Evolutionary conservation across 2,888 invertebrate species (phyloP), one percentile per base, ranked within the genome.

Genomic region (Drosophila colorata): DNA sequence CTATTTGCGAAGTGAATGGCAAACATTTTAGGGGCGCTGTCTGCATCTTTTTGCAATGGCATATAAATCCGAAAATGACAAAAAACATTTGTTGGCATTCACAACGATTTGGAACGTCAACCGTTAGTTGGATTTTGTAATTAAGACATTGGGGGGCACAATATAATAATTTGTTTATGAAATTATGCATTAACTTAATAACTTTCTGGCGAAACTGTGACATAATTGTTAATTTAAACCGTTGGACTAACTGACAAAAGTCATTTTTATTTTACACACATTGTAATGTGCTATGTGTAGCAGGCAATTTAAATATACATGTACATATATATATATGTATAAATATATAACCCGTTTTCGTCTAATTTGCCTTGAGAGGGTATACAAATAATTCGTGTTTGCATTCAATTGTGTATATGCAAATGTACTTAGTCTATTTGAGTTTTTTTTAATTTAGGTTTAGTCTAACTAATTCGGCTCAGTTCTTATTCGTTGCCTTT

Each of bases 401-500:
- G 25, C 25, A 28, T 28, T 8, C 28, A 28, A 9, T 28, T 28
- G 9, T 28, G 8, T 28, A 9, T 28, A 28, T 28, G 28, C 3
- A 9, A 28, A 28, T 28, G 28, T 28, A 28, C 28, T 28, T 28
- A 8, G 8, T 28, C 8, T 9, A 28, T 8, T 28, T 9, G 9
- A 28, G 9, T 28, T 28, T 28, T 28, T 28, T 8, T 28, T 2
- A 18, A 47, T 43, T 73, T 53, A 37, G 85, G 69, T 82, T 55
- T 81, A 69, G 47, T 83, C n/a, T n/a, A n/a, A n/a, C n/a, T n/a
- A 78, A 58, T 60, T 78, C 73, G 87, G 87, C 90, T 89, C 89
- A 88, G 87, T 89, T 89, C 89, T 89, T 80, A 74, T 77, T 72
- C 74, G 55, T 48, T 79, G 61, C 57, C 57, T 35, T 73, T 49